Percentiles rank a stretch among this genome's conserved stretches.
phyloP scores from a whole-genome alignment of 2,113 vertebrate genomes.

The Hydropotes inermis region DNA sequence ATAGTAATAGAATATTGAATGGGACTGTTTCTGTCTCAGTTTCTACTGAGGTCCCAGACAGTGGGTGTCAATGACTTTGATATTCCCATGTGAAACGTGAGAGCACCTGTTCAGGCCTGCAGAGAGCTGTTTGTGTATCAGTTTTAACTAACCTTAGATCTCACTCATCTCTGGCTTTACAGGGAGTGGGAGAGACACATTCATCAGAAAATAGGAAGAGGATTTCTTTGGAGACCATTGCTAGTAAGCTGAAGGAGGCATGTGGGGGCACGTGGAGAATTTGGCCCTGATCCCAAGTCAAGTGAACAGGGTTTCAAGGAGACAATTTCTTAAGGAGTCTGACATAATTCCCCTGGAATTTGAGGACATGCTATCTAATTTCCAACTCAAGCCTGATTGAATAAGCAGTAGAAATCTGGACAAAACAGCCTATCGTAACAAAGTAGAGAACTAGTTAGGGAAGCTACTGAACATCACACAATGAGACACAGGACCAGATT shows the following conservation, averaged over 20 bases:
- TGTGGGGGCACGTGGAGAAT: rapidly evolving
- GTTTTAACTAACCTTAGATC: neutral
- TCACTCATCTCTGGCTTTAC: neutral
- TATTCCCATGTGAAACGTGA: neutral
- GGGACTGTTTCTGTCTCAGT: neutral
- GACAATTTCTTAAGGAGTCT: neutral
- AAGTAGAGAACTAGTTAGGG: neutral
- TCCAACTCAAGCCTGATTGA: neutral
- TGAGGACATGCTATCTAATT: neutral
- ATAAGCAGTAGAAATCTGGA: neutral
- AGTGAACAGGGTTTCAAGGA: neutral
- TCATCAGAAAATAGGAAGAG: neutral
- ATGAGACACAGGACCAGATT: neutral
- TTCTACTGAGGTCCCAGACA: neutral
- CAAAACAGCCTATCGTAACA: neutral
- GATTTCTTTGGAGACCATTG: neutral
- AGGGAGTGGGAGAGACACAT: neutral
- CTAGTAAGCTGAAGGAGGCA: neutral
- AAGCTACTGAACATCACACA: neutral
- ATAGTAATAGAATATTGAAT: neutral
- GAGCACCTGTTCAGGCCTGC: neutral
- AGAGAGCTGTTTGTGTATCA: neutral
- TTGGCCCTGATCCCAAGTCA: neutral
- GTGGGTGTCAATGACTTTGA: neutral
- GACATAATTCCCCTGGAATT: neutral